A percentile compares a stretch with the other conserved stretches of the same genome.
These are phyloP conservation scores for Mus spicilegus DNA, from an alignment of 2,113 vertebrate species.

Conservation along the genomic window DNA sequence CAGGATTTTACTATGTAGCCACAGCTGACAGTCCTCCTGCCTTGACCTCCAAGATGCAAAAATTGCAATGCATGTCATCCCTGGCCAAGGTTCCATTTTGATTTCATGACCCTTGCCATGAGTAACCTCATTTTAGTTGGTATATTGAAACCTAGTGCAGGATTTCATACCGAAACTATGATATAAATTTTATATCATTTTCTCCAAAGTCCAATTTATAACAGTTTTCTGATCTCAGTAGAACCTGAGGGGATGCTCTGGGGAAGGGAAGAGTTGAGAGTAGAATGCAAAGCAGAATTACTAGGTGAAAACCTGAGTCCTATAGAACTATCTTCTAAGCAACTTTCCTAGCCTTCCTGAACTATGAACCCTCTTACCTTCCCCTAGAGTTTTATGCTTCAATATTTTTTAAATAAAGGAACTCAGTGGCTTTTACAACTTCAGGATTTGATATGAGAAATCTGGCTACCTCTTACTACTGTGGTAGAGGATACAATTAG, in stretches of 20 bases:
- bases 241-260: background rate
- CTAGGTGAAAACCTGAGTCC: background rate
- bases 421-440: background rate
- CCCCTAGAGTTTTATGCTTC: background rate
- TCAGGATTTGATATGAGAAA: background rate
- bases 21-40: background rate
- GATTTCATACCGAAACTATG: background rate
- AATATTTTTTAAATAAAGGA: background rate
- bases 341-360: background rate
- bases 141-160: background rate
- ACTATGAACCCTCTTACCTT: background rate
- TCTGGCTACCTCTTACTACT: background rate
- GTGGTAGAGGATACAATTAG: background rate
- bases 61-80: background rate
- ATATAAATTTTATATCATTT: background rate
- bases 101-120: background rate
- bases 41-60: background rate
- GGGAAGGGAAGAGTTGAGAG: background rate
- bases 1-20: background rate
- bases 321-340: background rate
- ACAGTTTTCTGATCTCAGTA: background rate
- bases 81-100: background rate
- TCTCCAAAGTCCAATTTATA: background rate
- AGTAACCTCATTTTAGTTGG: background rate
- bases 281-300: background rate